These are phyloP conservation scores for Diachrysia chrysitis DNA, from an alignment of 2,888 invertebrate species.

Conservation along the genomic window DNA sequence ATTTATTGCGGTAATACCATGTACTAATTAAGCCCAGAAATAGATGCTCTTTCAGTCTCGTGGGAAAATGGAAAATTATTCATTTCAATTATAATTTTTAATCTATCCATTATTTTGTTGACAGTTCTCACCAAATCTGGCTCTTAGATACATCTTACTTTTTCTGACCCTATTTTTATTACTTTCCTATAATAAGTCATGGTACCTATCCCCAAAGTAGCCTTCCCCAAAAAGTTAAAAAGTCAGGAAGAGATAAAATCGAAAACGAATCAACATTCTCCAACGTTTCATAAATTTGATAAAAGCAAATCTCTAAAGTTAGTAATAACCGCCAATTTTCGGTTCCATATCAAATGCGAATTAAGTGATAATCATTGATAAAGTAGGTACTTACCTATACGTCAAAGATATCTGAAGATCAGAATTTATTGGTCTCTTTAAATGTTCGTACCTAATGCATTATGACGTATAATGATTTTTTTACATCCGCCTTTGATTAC, in stretches of 20 bases:
- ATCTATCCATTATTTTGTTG: no score
- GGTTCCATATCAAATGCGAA: background rate
- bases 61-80: background rate
- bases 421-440: background rate
- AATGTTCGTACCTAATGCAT: background rate
- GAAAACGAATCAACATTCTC: background rate
- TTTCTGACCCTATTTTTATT: no score
- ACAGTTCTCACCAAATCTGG: no score
- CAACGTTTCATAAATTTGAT: background rate
- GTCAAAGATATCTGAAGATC: background rate
- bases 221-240: no score
- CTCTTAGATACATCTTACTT: no score
- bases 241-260: background rate
- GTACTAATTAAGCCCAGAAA: background rate
- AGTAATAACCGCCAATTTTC: background rate
- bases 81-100: background rate
- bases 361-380: background rate
- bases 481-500: background rate
- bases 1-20: conserved; percentile 9
- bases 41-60: background rate
- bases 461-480: background rate
- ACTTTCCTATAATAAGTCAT: no score
- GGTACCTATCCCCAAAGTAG: no score
- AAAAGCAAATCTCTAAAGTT: background rate
- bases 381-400: background rate